These are phyloP conservation scores for Heliconius himera DNA, from an alignment of 1,140 invertebrate genomes.

Conservation along the genomic window DNA sequence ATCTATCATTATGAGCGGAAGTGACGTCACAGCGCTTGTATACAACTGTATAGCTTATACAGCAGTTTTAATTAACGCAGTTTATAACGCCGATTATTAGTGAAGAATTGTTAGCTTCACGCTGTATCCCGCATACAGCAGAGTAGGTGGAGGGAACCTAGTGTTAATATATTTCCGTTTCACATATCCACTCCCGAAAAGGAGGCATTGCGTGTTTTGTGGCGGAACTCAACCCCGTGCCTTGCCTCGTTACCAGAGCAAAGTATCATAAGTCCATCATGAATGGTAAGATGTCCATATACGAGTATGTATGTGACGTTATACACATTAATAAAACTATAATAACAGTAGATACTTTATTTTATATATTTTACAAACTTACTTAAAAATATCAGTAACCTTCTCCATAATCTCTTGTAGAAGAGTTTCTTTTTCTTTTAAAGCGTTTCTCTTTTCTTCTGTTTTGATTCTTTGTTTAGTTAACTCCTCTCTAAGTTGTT, in stretches of 20 bases:
- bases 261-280: neutral
- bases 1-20: constrained; percentile 1
- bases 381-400: constrained; percentile 65
- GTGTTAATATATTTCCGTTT: neutral
- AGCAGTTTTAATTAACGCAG: neutral
- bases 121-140: no score
- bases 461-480: constrained; percentile 45
- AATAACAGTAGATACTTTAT: neutral
- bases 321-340: neutral
- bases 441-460: constrained; percentile 41
- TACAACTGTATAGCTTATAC: constrained; percentile 2
- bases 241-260: neutral
- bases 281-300: no score
- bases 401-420: constrained; percentile 53
- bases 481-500: constrained; percentile 45
- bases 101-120: neutral
- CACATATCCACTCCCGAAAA: no score
- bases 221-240: neutral
- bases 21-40: neutral
- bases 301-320: no score
- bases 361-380: constrained; percentile 16
- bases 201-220: neutral
- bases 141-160: no score
- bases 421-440: constrained; percentile 38
- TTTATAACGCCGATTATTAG: neutral